Percentiles rank a stretch among this genome's conserved stretches.
Evolutionary conservation across 2,113 vertebrate genomes (phyloP).

Genomic region (Hyla sarda): DNA sequence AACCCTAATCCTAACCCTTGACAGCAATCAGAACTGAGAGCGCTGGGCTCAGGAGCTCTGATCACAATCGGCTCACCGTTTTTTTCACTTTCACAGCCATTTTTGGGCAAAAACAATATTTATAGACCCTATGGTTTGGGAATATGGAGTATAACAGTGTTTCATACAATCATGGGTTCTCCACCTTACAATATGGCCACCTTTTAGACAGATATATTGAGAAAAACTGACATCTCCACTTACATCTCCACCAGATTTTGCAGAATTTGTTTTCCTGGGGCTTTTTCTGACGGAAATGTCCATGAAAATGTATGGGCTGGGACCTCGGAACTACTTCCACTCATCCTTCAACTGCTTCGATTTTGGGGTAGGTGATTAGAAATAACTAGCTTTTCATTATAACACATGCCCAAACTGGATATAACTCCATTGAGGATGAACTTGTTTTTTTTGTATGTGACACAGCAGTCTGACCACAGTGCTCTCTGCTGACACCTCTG

Average conservation of each 20-base stretch:
- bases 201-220: background rate
- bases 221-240: too few relatives aligned
- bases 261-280: constrained; percentile 96
- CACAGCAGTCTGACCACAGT: too few relatives aligned
- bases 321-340: constrained; percentile 94
- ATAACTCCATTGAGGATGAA: too few relatives aligned
- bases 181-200: background rate
- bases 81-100: too few relatives aligned
- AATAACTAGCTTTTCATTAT: too few relatives aligned
- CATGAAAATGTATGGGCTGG: constrained; percentile 96
- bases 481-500: too few relatives aligned
- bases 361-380: constrained; percentile 84
- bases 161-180: background rate
- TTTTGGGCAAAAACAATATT: background rate
- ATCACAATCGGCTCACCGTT: too few relatives aligned
- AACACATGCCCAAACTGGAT: too few relatives aligned
- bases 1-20: too few relatives aligned
- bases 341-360: constrained; percentile 99
- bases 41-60: too few relatives aligned
- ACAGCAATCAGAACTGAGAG: too few relatives aligned
- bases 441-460: too few relatives aligned
- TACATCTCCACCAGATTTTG: constrained; percentile 87
- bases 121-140: background rate
- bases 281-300: constrained; percentile 96
- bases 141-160: background rate